Evolutionary conservation across 2,797 vertebrate genomes (phyloP).

Genomic region (Schizothorax lantsangensis): DNA sequence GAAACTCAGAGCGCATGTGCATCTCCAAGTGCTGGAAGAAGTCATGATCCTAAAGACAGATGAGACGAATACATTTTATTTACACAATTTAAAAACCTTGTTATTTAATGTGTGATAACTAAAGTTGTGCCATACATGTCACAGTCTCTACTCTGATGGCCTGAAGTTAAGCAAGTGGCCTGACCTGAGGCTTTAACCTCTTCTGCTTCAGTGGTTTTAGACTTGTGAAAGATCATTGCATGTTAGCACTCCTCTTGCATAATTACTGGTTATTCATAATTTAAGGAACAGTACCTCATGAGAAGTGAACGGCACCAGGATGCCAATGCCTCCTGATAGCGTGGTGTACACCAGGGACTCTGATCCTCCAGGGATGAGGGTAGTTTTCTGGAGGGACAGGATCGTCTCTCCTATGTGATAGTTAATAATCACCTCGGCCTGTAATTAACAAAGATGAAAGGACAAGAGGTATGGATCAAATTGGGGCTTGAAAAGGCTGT

Average conservation of each 20-base stretch:
- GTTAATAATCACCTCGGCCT: constrained; percentile 97
- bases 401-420: constrained; percentile 97
- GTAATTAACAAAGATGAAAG: constrained; percentile 47
- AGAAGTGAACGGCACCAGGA: constrained; percentile 96
- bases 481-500: too few relatives aligned
- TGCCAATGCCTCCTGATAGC: constrained; percentile 94
- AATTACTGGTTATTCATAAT: not conserved
- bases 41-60: constrained; percentile 88
- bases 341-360: constrained; percentile 98
- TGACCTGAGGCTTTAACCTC: not conserved
- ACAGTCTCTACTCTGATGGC: not conserved
- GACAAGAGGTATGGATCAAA: not conserved
- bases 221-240: not conserved
- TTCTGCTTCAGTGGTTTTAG: constrained; percentile 16
- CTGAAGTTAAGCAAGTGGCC: not conserved
- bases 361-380: constrained; percentile 94
- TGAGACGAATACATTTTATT: not conserved
- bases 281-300: constrained; percentile 84
- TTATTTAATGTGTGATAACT: not conserved
- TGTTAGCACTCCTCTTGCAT: not conserved
- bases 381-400: constrained; percentile 96
- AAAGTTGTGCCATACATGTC: not conserved
- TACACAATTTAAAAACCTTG: not conserved
- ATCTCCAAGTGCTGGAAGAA: constrained; percentile 99
- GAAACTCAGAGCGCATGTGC: constrained; percentile 97